phyloP scores from a whole-genome alignment of 1,140 invertebrate genomes.

The Leptonema lineaticorne region DNA sequence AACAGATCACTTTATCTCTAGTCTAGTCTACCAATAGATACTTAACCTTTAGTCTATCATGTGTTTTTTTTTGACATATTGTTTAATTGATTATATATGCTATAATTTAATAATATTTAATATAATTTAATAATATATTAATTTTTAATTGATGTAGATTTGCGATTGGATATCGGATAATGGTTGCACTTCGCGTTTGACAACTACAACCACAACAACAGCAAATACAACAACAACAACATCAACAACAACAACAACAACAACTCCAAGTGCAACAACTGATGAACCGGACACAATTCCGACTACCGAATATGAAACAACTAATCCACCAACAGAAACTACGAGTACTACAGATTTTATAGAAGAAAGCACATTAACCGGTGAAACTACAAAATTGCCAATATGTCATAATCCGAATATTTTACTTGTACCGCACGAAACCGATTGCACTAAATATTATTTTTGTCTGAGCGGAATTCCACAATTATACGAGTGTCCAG shows the following conservation, averaged over 20 bases:
- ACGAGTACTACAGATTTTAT: not conserved
- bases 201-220: not conserved
- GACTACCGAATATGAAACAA: not conserved
- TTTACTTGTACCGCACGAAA: not conserved
- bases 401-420: not conserved
- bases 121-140: not conserved
- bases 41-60: no score
- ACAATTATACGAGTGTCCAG: not conserved
- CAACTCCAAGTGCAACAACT: not conserved
- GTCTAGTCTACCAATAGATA: no score
- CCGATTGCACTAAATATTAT: conserved; percentile 11
- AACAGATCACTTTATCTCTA: no score
- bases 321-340: not conserved
- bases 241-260: not conserved
- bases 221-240: not conserved
- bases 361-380: not conserved
- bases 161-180: conserved; percentile 8
- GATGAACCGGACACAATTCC: not conserved
- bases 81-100: no score
- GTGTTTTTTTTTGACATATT: no score
- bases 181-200: not conserved
- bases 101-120: not conserved
- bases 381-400: not conserved
- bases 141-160: not conserved
- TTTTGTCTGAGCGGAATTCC: not conserved